Evolutionary conservation across 1,140 invertebrate species (phyloP).

Genomic region (Heliconius congener): DNA sequence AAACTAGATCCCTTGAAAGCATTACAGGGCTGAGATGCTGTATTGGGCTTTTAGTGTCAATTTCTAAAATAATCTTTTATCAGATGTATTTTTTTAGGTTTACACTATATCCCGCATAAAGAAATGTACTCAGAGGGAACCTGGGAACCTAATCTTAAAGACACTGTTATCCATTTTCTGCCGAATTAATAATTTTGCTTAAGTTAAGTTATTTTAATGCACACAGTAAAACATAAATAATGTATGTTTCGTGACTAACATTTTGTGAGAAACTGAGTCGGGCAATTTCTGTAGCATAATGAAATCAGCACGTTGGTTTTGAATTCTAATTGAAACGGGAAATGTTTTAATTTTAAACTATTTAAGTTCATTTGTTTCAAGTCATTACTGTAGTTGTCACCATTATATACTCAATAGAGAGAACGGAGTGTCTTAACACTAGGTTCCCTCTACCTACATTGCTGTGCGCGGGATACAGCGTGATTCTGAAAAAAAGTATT

Average conservation of each 20-base stretch:
- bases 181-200: too few relatives aligned
- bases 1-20: constrained; percentile 41
- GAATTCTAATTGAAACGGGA: not conserved
- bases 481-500: too few relatives aligned
- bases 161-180: too few relatives aligned
- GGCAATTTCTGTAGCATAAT: not conserved
- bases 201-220: not conserved
- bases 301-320: not conserved
- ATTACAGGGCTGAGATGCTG: not conserved
- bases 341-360: not conserved
- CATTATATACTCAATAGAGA: too few relatives aligned
- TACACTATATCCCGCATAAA: too few relatives aligned
- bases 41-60: not conserved
- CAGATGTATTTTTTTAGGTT: not conserved
- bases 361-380: not conserved
- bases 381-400: too few relatives aligned
- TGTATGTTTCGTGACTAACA: not conserved
- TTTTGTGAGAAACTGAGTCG: not conserved
- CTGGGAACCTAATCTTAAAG: too few relatives aligned
- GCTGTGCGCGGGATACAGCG: too few relatives aligned
- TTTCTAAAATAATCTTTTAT: not conserved
- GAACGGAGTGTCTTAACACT: too few relatives aligned
- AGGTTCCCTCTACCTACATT: too few relatives aligned
- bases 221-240: not conserved
- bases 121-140: too few relatives aligned